Conservation (phyloP, 1,140 invertebrate genomes). For the Probaryconus sp. region DNA sequence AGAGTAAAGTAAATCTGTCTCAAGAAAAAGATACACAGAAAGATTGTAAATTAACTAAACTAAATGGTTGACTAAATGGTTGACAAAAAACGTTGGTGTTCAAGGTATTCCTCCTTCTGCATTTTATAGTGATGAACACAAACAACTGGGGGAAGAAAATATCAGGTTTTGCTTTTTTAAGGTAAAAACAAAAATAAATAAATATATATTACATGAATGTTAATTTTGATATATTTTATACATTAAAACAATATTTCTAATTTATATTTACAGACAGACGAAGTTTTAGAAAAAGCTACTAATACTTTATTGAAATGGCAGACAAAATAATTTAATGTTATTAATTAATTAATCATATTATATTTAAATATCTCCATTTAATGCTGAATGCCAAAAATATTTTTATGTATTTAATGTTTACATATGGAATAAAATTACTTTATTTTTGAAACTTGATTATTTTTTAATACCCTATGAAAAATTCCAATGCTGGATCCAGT, state of each 20-base stretch:
- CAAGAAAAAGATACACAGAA: slow-evolving; percentile 84
- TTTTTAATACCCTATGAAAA: too few relatives aligned
- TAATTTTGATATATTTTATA: not conserved
- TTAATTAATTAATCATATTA: not conserved
- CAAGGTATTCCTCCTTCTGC: slow-evolving; percentile 96
- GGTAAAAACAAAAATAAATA: slow-evolving; percentile 81
- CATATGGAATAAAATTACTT: too few relatives aligned
- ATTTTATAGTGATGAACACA: slow-evolving; percentile 92
- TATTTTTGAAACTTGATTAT: too few relatives aligned
- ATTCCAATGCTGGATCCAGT: too few relatives aligned
- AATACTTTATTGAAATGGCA: slow-evolving; percentile 34
- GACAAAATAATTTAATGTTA: not conserved
- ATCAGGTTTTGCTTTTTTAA: slow-evolving; percentile 97
- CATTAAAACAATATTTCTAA: too few relatives aligned
- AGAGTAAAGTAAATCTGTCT: slow-evolving; percentile 81
- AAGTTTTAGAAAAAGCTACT: slow-evolving; percentile 36
- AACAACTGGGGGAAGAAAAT: slow-evolving; percentile 90
- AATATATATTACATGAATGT: too few relatives aligned
- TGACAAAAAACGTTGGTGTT: slow-evolving; percentile 94
- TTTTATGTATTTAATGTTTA: too few relatives aligned
- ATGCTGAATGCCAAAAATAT: too few relatives aligned
- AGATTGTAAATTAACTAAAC: slow-evolving; percentile 96
- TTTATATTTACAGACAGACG: slow-evolving; percentile 34
- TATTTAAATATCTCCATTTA: too few relatives aligned
- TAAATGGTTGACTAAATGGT: too few relatives aligned